Evolutionary conservation across 2,888 invertebrate species (phyloP).

Genomic region (Tiliacea aurago): DNA sequence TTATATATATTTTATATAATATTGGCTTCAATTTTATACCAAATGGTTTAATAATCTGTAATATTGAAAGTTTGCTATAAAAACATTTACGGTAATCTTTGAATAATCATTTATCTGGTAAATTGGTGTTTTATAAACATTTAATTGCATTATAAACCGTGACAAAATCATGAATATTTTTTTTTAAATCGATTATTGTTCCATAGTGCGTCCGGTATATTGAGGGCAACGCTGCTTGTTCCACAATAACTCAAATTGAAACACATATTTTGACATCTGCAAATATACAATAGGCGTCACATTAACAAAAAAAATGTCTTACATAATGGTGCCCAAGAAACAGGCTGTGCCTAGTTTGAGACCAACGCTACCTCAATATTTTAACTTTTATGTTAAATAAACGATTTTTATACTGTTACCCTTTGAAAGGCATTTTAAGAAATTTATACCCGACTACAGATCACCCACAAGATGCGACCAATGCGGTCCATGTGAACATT

Average conservation of each 20-base stretch:
- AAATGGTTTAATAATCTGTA: constrained; percentile 3
- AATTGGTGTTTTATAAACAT: constrained; percentile 25
- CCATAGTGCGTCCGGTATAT: neutral
- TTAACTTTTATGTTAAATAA: no score
- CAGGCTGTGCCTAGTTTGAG: no score
- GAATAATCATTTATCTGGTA: constrained; percentile 13
- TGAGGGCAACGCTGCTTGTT: neutral
- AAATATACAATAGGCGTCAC: constrained; percentile 8
- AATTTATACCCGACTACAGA: constrained; percentile 43
- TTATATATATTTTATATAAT: no score
- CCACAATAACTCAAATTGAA: constrained; percentile 3
- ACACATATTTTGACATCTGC: constrained; percentile 5
- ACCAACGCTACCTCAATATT: no score
- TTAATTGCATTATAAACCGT: constrained; percentile 1
- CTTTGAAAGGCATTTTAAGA: neutral
- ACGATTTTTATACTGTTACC: neutral
- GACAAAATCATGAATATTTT: constrained; percentile 14
- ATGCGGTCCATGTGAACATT: no score
- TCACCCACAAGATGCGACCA: neutral
- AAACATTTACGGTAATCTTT: constrained; percentile 27
- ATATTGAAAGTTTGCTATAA: constrained; percentile 17
- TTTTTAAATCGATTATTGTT: neutral
- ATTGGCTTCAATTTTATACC: neutral
- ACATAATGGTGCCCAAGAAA: no score
- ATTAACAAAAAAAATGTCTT: no score